Evolutionary conservation across 2,797 vertebrate species (phyloP), one percentile per base, ranked within the genome.

Genomic region (Ptychobarbus kaznakovi): DNA sequence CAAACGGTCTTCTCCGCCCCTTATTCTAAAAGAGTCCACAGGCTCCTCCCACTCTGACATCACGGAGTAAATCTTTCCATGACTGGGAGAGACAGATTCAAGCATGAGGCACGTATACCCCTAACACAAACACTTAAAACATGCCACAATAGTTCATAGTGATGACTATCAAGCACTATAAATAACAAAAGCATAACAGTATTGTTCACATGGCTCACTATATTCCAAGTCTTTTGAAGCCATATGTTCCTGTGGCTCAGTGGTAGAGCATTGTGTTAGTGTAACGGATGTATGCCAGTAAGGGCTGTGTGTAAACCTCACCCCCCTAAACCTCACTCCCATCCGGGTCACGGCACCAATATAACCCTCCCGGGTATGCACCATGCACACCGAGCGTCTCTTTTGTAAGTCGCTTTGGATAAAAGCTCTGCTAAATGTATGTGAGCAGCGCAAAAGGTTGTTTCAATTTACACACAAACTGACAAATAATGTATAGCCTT

Each of bases 21-120:
- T 38, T 65, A n/a, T 8, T 66, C 28, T 65, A 8, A 35, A 51
- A 68, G 9, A 0, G 35, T 44, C 70, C 35, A 0, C 42, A 51
- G 35, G 61, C 72, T 68, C 72, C 82, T 66, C 82, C 46, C 46
- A 56, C 46, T 82, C 25, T 3, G n/a, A 56, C 32, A 25, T 83
- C 46, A 68, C 73, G 1, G 15, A 18, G n/a, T 3, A 66, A 65
- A 83, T 38, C 20, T 46, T 16, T 75, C 42, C 58, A 75, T 38
- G 81, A 83, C 70, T 40, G 32, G 0, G 18, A 66, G 58, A 75
- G 16, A 51, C 22, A 56, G 58, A 80, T 80, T 80, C 65, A 46
- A 44, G 77, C 40, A 46, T 9, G 73, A 3, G 6, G 20, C 9
- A 42, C 15, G n/a, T 12, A 38, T 40, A 65, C 25, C 2, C 15